phyloP scores from a whole-genome alignment of 2,888 invertebrate genomes.

The Macrosoma leucophasiata region DNA sequence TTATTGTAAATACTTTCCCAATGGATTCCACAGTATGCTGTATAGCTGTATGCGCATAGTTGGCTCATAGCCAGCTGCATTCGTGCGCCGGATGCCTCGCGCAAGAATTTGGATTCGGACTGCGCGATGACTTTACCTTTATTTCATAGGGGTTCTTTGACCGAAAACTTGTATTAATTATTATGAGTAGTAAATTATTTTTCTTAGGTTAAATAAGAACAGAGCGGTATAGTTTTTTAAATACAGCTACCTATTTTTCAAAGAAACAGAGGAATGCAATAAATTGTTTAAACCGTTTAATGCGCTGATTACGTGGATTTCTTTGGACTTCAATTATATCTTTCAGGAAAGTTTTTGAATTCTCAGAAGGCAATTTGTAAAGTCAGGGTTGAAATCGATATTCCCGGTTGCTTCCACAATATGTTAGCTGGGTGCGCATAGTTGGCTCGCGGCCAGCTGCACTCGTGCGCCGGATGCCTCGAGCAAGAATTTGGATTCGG shows the following conservation, averaged over 20 bases:
- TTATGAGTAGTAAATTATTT: no score
- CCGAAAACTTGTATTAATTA: no score
- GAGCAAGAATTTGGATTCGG: slow-evolving; percentile 32
- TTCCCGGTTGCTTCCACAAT: slow-evolving; percentile 43
- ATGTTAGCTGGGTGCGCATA: slow-evolving; percentile 45
- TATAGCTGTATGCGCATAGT: slow-evolving; percentile 45
- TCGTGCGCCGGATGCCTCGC: slow-evolving; percentile 47
- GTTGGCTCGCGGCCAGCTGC: slow-evolving; percentile 50
- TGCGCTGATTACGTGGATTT: no score
- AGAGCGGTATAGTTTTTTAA: no score
- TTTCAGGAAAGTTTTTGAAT: no score
- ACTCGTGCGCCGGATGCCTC: slow-evolving; percentile 49
- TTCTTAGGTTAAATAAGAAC: no score
- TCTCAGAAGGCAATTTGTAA: slow-evolving; percentile 34
- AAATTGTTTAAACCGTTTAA: no score
- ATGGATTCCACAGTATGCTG: slow-evolving; percentile 48
- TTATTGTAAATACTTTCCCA: slow-evolving; percentile 39
- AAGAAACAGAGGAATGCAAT: no score
- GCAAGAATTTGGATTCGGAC: slow-evolving; percentile 30
- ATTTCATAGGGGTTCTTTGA: no score
- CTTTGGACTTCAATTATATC: no score
- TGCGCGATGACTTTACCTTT: slow-evolving; percentile 19
- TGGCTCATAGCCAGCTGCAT: slow-evolving; percentile 53
- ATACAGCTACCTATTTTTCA: no score
- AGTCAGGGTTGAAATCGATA: slow-evolving; percentile 37